Evolutionary conservation across 2,113 vertebrate genomes (phyloP).

Genomic region (Carettochelys insculpta): DNA sequence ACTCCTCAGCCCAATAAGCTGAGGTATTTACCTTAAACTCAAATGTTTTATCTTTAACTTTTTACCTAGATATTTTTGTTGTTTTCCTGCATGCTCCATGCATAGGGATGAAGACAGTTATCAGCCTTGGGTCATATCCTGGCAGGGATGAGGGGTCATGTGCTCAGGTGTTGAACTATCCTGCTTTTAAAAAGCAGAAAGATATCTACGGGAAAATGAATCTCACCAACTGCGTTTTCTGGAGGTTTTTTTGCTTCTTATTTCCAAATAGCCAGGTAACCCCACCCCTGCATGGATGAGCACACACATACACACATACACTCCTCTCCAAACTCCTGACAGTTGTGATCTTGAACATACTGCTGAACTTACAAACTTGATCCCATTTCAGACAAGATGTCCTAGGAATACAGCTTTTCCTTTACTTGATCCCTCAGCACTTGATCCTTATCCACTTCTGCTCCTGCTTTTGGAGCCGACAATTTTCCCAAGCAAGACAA

Average conservation of each 20-base stretch:
- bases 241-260: neutral
- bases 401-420: neutral
- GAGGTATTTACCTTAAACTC: neutral
- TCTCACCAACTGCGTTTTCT: neutral
- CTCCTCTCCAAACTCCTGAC: neutral
- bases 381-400: neutral
- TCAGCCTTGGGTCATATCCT: neutral
- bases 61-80: neutral
- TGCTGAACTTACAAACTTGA: neutral
- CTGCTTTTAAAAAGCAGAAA: neutral
- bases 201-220: neutral
- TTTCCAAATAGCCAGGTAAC: neutral
- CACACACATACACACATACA: neutral
- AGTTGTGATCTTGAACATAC: neutral
- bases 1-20: neutral
- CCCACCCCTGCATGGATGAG: neutral
- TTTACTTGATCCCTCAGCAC: neutral
- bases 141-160: neutral
- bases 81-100: neutral
- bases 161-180: neutral
- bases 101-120: neutral
- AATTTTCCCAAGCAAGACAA: neutral
- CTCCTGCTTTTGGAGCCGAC: neutral
- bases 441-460: neutral
- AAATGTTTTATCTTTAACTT: neutral